Evolutionary conservation across 2,797 vertebrate genomes (phyloP), one percentile per base, ranked within the genome.

Genomic region (Apodemus agrarius): DNA sequence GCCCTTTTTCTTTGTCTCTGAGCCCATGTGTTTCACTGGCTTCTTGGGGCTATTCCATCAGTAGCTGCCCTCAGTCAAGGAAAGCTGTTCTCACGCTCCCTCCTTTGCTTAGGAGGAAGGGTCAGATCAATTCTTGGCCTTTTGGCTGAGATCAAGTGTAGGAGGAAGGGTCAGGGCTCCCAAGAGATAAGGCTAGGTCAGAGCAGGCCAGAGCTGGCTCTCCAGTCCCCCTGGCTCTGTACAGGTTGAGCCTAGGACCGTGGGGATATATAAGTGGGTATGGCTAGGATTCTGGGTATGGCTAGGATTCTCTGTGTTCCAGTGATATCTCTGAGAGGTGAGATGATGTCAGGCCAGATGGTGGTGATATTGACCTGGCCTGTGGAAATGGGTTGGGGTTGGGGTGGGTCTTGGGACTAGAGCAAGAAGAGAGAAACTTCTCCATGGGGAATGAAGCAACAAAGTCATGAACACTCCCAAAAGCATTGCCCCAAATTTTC

Each of bases 81-180:
- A 8, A n/a, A 97, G 94, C 65, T 22, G n/a, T 85, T 89, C n/a
- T 79, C 49, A 24, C 26, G 75, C 96, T 90, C 54, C 69, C 37
- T 93, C 40, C n/a, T 97, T 97, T 98, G 96, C 97, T 91, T 98
- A 46, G 92, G 95, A 98, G 97, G 98, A 98, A 98, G 96, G 97
- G 96, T 97, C 85, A 29, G 96, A 61, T 52, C 49, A 10, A 1
- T 52, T 52, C 49, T 52, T 10, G 10, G 49, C 10, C 49, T 11
- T 52, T 52, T 52, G 49, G 49, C 49, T 52, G 11, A 52, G 49
- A 52, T 52, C 49, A 9, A 52, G 49, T 52, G 49, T 52, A 52
- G 49, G 49, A 52, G 49, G 49, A 52, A 52, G 96, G 97, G 96
- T 97, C 85, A 29, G 96, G 95, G 78, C 81, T 16, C 0, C 59